Base-by-base conservation (phyloP, 2,113 vertebrate species). In the Lipophrys pholis region DNA sequence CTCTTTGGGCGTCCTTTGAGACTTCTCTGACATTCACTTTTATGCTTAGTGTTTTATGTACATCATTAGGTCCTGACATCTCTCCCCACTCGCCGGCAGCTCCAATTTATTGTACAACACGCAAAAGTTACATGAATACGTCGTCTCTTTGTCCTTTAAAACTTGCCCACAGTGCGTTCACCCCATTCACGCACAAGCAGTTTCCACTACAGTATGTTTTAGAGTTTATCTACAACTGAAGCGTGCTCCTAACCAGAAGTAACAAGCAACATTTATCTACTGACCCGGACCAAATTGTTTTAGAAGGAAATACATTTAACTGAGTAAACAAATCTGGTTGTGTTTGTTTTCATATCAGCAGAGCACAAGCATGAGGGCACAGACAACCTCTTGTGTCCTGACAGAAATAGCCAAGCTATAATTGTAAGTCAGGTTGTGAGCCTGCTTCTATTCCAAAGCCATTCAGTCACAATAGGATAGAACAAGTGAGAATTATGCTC, bases 361-460 rank as follows among this genome's bases (percentile, higher is more conserved):
- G 57, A 73, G 53, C 53, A 68, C 41, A 68, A 81, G 83, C 55
- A 57, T 12, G 59, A 58, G 53, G 55, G 39, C 67, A 80, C 64
- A 87, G 76, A 73, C 77, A 74, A 60, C 63, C 71, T 68, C 73
- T 62, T 1, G 39, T 65, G 73, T 69, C 69, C 71, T 48, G 62
- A 90, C 69, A 83, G 72, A 87, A 92, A 91, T 89, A 87, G 77
- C 73, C 51, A 38, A 54, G 71, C 88, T 88, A 84, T 90, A 91
- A 92, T 89, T 92, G 87, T 85, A 73, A 82, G 72, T 80, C 78
- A 81, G 84, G 83, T 82, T 82, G 78, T 74, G 67, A 87, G 81
- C 63, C 86, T 54, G 62, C 70, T 90, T 89, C 63, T 72, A 57
- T 88, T 90, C 76, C 65, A 62, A 78, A 83, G 73, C 62, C 65